A percentile compares a stretch with the other conserved stretches of the same genome.
Conservation (phyloP, 2,113 vertebrate genomes). For the Colossoma macropomum region DNA sequence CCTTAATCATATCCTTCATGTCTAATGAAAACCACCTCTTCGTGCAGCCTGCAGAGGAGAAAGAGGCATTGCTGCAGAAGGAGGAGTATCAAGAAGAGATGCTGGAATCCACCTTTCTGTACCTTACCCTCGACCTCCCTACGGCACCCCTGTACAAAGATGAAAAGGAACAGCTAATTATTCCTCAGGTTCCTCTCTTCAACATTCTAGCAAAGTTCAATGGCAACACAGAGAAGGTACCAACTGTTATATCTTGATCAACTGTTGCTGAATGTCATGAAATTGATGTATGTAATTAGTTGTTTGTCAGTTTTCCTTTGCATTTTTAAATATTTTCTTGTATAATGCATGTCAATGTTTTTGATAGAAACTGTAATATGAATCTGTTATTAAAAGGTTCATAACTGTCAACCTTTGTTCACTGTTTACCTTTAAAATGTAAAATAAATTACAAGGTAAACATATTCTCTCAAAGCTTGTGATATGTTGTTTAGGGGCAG, state of each 20-base stretch:
- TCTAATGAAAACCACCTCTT: neutral
- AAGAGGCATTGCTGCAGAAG: conserved; percentile 88
- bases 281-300: neutral
- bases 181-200: conserved; percentile 97
- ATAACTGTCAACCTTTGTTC: too few species aligned
- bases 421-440: too few species aligned
- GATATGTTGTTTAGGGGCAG: too few species aligned
- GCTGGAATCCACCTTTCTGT: conserved; percentile 94
- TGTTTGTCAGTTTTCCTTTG: neutral
- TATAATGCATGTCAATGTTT: too few species aligned
- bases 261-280: too few species aligned
- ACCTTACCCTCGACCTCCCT: conserved; percentile 94
- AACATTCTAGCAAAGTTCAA: conserved; percentile 97
- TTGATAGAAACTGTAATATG: too few species aligned
- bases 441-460: too few species aligned
- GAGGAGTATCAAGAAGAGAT: conserved; percentile 94
- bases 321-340: neutral
- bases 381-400: too few species aligned
- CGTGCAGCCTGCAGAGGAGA: conserved; percentile 87
- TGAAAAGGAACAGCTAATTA: conserved; percentile 98
- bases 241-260: neutral
- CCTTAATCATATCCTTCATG: neutral
- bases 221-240: conserved; percentile 92
- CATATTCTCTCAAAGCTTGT: too few species aligned
- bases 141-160: conserved; percentile 97